Conservation (phyloP, 2,888 invertebrate species). For the Odontocerum albicorne region DNA sequence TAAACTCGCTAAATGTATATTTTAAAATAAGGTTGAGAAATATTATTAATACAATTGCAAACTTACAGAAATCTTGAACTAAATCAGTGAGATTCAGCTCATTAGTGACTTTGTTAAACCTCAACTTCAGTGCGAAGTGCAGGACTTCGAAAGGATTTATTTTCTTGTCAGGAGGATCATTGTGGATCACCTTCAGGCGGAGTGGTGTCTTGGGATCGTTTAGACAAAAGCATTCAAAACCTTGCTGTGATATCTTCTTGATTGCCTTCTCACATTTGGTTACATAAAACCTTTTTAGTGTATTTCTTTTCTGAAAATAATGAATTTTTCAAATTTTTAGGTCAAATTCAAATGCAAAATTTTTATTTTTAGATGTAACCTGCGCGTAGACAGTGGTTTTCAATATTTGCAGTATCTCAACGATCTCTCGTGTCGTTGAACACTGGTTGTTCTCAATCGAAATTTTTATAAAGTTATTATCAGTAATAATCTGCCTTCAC, state of each 20-base stretch:
- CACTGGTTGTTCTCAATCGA: no score
- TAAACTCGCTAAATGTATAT: no score
- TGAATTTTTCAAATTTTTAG: no score
- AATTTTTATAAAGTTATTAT: no score
- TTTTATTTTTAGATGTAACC: no score
- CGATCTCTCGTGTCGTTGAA: no score
- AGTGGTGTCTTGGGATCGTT: conserved; percentile 1
- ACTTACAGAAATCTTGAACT: conserved; percentile 10
- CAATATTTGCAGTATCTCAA: no score
- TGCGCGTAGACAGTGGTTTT: no score
- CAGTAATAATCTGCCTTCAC: no score
- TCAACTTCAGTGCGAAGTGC: conserved; percentile 3
- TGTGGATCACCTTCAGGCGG: conserved; percentile 12
- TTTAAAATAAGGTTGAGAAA: no score
- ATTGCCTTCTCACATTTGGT: conserved; percentile 18
- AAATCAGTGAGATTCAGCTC: conserved; percentile 18
- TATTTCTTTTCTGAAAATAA: conserved; percentile 9
- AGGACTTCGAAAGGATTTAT: conserved; percentile 17
- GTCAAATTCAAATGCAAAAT: no score
- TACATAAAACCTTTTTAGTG: conserved; percentile 13
- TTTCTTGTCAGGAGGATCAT: conserved; percentile 8
- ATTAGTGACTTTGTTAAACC: conserved; percentile 11
- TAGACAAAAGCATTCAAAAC: conserved; percentile 3
- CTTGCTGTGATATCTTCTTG: conserved; percentile 11
- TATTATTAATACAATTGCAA: no score